Conservation (phyloP, 2,797 vertebrate species). For the Streptopelia turtur region DNA sequence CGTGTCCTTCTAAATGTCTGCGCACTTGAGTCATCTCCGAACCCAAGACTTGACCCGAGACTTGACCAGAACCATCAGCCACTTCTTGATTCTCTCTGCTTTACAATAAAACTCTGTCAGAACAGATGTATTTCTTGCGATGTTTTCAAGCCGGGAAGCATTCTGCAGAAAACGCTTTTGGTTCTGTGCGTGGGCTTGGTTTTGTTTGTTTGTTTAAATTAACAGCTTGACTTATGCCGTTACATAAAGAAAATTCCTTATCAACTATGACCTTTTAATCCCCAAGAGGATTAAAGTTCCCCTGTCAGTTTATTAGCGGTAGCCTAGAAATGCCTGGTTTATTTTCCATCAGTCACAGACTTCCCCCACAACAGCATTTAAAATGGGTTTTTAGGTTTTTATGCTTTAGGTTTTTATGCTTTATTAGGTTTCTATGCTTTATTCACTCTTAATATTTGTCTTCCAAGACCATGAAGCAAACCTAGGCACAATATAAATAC, state of each 20-base stretch:
- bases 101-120: neutral
- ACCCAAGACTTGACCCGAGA: neutral
- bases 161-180: neutral
- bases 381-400: neutral
- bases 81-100: neutral
- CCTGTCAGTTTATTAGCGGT: neutral
- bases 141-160: neutral
- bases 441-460: neutral
- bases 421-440: neutral
- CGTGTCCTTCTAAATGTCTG: neutral
- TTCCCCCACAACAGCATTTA: neutral
- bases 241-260: neutral
- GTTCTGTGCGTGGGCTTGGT: neutral
- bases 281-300: neutral
- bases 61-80: neutral
- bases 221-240: neutral
- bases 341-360: neutral
- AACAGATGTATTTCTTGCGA: rapidly evolving
- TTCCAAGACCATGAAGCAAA: neutral
- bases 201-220: neutral
- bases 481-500: neutral
- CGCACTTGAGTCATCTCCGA: neutral
- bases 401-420: neutral
- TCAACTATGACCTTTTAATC: neutral
- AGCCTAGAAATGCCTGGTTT: neutral